phyloP scores from a whole-genome alignment of 2,797 vertebrate species.

The Syndactyla subalaris region DNA sequence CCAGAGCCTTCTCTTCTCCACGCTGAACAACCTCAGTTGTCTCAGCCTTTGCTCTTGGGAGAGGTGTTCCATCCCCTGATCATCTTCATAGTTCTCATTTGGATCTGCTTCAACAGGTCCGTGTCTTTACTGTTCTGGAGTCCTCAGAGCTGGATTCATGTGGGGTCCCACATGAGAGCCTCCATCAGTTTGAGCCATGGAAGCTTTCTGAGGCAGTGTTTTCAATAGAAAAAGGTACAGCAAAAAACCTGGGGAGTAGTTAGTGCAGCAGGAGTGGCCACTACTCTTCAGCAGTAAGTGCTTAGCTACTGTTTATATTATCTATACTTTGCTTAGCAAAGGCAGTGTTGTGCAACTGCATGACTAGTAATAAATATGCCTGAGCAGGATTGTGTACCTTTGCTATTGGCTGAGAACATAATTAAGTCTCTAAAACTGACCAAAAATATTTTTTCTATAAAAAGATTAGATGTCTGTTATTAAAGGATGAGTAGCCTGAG shows the following conservation, averaged over 20 bases:
- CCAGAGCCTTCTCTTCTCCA: neutral
- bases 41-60: neutral
- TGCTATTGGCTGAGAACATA: neutral
- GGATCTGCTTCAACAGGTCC: neutral
- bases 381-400: neutral
- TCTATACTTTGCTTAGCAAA: neutral
- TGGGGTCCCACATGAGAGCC: neutral
- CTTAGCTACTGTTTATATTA: neutral
- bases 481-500: neutral
- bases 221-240: neutral
- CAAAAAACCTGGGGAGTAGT: neutral
- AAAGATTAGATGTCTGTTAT: neutral
- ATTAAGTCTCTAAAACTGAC: neutral
- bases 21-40: neutral
- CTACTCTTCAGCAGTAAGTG: neutral
- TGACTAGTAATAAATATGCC: neutral
- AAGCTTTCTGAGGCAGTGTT: neutral
- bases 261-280: neutral
- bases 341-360: neutral
- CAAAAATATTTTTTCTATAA: neutral
- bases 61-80: neutral
- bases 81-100: neutral
- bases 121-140: neutral
- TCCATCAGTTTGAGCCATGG: neutral
- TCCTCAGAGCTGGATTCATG: neutral